phyloP scores from a whole-genome alignment of 2,113 vertebrate genomes.

The Orthonyx spaldingii region DNA sequence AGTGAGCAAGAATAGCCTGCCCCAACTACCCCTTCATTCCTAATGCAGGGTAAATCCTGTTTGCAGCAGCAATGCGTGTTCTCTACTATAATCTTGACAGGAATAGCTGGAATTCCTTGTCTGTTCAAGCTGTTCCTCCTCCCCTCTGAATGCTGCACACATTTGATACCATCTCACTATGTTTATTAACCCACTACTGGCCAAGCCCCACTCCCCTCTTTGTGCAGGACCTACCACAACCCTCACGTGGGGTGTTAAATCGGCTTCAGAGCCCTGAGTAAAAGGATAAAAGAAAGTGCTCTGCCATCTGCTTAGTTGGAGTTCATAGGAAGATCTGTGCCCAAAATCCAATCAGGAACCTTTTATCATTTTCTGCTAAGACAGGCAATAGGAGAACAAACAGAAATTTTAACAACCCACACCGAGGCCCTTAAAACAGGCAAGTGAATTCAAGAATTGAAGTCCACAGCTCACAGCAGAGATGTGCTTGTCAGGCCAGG shows the following conservation, averaged over 20 bases:
- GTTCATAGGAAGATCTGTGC: not conserved
- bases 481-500: not conserved
- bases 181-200: not conserved
- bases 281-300: not conserved
- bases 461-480: not conserved
- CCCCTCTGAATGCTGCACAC: not conserved
- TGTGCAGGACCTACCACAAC: not conserved
- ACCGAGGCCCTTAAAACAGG: not conserved
- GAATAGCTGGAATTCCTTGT: slow-evolving; percentile 6
- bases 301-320: not conserved
- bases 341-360: not conserved
- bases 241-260: not conserved
- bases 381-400: not conserved
- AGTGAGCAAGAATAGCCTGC: not conserved
- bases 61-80: not conserved
- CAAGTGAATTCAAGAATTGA: not conserved
- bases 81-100: not conserved
- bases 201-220: not conserved
- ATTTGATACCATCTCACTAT: not conserved
- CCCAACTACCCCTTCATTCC: not conserved
- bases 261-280: not conserved
- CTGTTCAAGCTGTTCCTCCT: not conserved
- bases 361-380: not conserved
- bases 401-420: not conserved
- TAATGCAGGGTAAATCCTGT: not conserved